Base-by-base conservation (phyloP, 2,888 invertebrate species). In the Carterocephalus palaemon region DNA sequence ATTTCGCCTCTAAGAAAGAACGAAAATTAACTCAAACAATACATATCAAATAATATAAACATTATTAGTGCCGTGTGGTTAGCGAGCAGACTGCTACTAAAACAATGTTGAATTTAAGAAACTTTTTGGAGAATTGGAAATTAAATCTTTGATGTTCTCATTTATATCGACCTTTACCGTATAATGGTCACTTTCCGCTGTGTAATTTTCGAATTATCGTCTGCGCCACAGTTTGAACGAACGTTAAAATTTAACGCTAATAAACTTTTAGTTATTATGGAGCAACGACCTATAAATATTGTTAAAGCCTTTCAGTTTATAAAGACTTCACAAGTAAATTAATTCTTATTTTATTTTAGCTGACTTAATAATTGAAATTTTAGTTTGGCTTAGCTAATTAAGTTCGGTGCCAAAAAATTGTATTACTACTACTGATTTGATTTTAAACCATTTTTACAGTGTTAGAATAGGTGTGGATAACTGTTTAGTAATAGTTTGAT, bases 191-290 rank as follows among this genome's bases (percentile, higher is more conserved):
- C 29, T 39, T 39, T 39, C 28, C 28, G 38, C 29, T 20, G 13
- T 39, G 38, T 39, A 33, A 39, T 39, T 46, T 38, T 46, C 46
- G 29, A 39, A 38, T 45, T 19, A 32, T 17, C 24, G 17, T 45
- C 24, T 26, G 20, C 29, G 26, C 26, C 29, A 46, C 38, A 38
- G 38, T 46, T 46, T 15, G 8, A 33, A 20, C 26, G 12, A 10
- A 33, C 38, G 16, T 46, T 15, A 38, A 46, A 46, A 33, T 22
- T 46, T 26, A 33, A 39, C 28, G 33, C 22, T 33, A 33, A 46
- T 39, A 39, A 46, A 46, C 24, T 38, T 46, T 24, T 19, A 39
- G 20, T 28, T 38, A 12, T 38, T 6, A 38, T 28, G 10, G 28
- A 26, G 17, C 12, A 26, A 38, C 38, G 19, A 19, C 19, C 19